A percentile compares a stretch with the other conserved stretches of the same genome.
Conservation (phyloP, 2,113 vertebrate genomes). For the Hippocampus zosterae region DNA sequence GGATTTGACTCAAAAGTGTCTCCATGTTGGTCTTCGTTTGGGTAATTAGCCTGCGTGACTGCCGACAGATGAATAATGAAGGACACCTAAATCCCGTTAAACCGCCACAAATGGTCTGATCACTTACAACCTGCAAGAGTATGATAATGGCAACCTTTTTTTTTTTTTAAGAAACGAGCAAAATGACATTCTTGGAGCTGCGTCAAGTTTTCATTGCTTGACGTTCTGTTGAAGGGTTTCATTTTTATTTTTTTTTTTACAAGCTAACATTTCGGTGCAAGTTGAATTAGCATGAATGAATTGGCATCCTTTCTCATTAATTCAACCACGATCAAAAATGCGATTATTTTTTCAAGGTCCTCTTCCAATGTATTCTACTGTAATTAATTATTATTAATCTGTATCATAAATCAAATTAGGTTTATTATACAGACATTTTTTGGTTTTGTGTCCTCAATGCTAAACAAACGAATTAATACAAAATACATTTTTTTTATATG, state of each 20-base stretch:
- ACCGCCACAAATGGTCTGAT: constrained; percentile 21
- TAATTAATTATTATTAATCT: no score
- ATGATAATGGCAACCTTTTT: constrained; percentile 18
- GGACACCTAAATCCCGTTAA: constrained; percentile 31
- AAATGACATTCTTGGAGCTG: constrained; percentile 6
- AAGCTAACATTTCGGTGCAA: background rate
- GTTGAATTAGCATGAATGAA: no score
- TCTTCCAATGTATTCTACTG: no score
- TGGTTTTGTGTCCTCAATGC: no score
- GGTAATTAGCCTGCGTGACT: constrained; percentile 32
- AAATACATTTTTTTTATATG: no score
- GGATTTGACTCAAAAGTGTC: constrained; percentile 27
- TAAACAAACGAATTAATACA: no score
- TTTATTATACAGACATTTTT: no score
- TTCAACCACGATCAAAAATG: no score
- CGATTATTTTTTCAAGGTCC: no score
- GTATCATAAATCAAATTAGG: no score
- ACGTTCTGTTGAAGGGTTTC: background rate
- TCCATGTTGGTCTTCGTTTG: constrained; percentile 28
- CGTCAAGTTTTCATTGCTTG: background rate
- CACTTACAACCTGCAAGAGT: constrained; percentile 22
- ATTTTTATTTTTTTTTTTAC: background rate
- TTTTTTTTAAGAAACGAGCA: constrained; percentile 18
- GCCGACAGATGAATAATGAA: constrained; percentile 44
- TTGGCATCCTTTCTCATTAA: no score